phyloP scores from a whole-genome alignment of 2,888 invertebrate species.

The Nomada flava region DNA sequence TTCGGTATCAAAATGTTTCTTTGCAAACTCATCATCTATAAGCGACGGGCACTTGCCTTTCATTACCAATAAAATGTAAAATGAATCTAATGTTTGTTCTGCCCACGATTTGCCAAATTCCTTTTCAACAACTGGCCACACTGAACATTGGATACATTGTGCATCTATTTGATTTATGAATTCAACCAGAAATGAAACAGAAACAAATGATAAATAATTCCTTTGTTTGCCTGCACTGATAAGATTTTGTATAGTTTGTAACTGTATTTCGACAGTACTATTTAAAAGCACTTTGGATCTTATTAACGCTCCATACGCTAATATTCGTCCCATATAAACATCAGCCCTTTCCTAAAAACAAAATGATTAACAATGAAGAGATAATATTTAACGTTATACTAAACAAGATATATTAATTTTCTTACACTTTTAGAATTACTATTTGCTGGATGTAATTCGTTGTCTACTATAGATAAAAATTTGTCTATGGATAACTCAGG shows the following conservation, averaged over 20 bases:
- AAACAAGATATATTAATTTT: slow-evolving; percentile 51
- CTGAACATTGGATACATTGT: slow-evolving; percentile 85
- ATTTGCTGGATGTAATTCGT: slow-evolving; percentile 87
- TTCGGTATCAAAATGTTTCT: slow-evolving; percentile 86
- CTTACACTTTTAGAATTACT: slow-evolving; percentile 89
- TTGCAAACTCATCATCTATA: slow-evolving; percentile 86
- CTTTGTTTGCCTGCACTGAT: slow-evolving; percentile 87
- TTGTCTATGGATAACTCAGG: slow-evolving; percentile 85
- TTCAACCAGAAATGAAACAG: slow-evolving; percentile 87
- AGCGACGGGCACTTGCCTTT: slow-evolving; percentile 84
- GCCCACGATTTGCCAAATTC: slow-evolving; percentile 87
- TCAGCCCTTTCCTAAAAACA: slow-evolving; percentile 89
- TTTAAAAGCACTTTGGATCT: slow-evolving; percentile 87
- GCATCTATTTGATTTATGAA: slow-evolving; percentile 86
- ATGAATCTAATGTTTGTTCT: slow-evolving; percentile 88
- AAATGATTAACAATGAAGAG: slow-evolving; percentile 4
- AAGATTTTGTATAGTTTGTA: slow-evolving; percentile 84
- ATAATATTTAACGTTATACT: not conserved
- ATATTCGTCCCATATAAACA: slow-evolving; percentile 89
- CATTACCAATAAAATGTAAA: slow-evolving; percentile 87
- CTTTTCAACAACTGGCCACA: slow-evolving; percentile 87
- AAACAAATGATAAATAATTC: slow-evolving; percentile 87
- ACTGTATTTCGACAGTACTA: slow-evolving; percentile 85
- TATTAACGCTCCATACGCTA: slow-evolving; percentile 89
- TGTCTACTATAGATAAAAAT: slow-evolving; percentile 87